These are phyloP conservation scores for Cydia fagiglandana DNA, from an alignment of 1,140 invertebrate species.

Conservation along the genomic window DNA sequence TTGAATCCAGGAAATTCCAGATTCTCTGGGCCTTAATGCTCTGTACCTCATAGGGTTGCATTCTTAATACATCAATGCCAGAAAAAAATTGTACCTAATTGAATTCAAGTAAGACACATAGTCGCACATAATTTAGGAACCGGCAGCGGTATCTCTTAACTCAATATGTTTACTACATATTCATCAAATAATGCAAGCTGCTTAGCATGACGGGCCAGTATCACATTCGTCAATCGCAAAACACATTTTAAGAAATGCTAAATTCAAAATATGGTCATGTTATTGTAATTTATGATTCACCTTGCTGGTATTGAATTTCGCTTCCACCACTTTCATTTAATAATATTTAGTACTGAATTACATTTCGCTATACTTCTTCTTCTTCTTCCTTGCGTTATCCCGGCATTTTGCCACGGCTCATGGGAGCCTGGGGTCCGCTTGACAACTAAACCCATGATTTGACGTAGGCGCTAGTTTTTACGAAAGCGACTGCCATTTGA, in stretches of 20 bases:
- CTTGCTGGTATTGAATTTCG: neutral
- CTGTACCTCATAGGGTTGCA: no score
- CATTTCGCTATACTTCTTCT: neutral
- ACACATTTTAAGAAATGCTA: neutral
- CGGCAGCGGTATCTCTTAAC: conserved; percentile 12
- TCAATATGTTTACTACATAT: conserved; percentile 25
- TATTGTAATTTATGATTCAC: conserved; percentile 14
- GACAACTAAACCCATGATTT: no score
- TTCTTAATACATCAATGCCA: no score
- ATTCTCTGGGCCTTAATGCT: no score
- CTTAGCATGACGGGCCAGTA: neutral
- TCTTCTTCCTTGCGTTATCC: no score
- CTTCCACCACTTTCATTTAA: neutral
- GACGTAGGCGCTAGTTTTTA: no score
- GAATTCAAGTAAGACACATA: conserved; percentile 1
- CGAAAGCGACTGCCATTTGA: no score
- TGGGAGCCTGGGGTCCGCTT: no score
- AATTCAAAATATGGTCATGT: neutral
- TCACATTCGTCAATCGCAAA: conserved; percentile 6
- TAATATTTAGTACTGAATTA: neutral
- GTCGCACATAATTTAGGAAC: conserved; percentile 9
- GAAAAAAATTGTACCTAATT: neutral
- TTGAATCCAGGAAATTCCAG: no score
- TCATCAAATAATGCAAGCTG: conserved; percentile 21
- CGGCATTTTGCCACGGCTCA: no score